These are phyloP conservation scores for Ichneumoninae sp. DNA, from an alignment of 2,888 invertebrate genomes.

Conservation along the genomic window DNA sequence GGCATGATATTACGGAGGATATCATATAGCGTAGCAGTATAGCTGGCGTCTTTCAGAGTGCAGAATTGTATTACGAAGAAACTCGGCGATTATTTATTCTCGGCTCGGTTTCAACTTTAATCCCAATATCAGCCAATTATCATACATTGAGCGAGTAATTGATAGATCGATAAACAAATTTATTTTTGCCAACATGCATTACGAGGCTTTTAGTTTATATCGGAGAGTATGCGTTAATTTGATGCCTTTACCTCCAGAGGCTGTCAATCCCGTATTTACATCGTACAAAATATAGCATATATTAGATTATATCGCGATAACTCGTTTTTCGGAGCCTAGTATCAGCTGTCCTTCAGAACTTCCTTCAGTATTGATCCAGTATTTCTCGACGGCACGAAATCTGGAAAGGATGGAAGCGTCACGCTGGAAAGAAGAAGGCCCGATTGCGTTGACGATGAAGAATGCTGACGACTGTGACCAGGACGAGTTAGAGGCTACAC, in stretches of 20 bases:
- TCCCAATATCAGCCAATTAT: conserved; percentile 26
- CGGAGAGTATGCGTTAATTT: conserved; percentile 16
- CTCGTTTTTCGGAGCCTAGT: conserved; percentile 71
- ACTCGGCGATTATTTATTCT: not conserved
- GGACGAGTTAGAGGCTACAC: conserved; percentile 77
- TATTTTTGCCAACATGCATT: conserved; percentile 20
- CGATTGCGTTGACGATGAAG: conserved; percentile 83
- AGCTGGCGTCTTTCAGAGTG: not conserved
- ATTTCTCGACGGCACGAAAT: conserved; percentile 86
- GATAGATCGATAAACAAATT: conserved; percentile 24
- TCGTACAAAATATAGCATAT: conserved; percentile 55
- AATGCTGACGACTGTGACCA: conserved; percentile 81
- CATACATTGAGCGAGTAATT: conserved; percentile 44
- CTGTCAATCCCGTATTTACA: conserved; percentile 59
- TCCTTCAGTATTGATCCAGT: conserved; percentile 88
- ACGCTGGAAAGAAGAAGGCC: conserved; percentile 85
- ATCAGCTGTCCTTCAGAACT: conserved; percentile 87
- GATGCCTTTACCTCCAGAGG: conserved; percentile 24
- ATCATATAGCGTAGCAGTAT: not conserved
- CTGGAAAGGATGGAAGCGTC: conserved; percentile 86
- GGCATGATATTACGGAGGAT: conserved; percentile 18
- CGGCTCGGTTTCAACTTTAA: conserved; percentile 5
- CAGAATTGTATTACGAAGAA: not conserved
- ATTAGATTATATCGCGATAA: conserved; percentile 20
- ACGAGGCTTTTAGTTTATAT: conserved; percentile 1